A percentile compares a stretch with the other conserved stretches of the same genome.
phyloP scores from a whole-genome alignment of 2,113 vertebrate species.

The Sturnira hondurensis region DNA sequence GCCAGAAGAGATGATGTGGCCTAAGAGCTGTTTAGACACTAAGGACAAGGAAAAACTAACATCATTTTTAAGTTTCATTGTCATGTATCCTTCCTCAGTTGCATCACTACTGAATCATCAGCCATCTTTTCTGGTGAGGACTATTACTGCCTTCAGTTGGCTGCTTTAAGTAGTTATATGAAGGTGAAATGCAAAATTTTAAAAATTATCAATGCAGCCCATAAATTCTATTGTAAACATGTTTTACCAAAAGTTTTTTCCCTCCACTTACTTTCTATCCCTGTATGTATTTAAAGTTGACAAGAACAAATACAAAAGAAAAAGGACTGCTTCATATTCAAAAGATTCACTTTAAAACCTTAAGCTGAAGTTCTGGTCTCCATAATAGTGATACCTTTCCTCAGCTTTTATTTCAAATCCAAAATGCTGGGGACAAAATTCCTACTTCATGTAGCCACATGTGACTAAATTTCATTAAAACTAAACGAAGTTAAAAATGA shows the following conservation, averaged over 20 bases:
- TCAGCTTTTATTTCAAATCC: not conserved
- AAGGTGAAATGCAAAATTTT: not conserved
- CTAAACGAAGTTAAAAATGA: not conserved
- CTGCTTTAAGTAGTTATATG: not conserved
- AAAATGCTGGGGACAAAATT: not conserved
- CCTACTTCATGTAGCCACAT: not conserved
- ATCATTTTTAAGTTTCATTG: not conserved
- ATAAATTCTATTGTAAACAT: not conserved
- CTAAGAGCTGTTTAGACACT: not conserved
- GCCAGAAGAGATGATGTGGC: not conserved
- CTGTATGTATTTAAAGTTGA: not conserved
- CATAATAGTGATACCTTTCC: not conserved
- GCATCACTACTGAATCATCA: not conserved
- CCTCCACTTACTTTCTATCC: not conserved
- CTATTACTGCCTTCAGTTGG: not conserved
- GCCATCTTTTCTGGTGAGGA: not conserved
- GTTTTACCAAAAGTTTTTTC: not conserved
- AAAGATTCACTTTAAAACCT: not conserved
- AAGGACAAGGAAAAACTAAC: not conserved
- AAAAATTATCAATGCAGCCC: not conserved
- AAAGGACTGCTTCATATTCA: not conserved
- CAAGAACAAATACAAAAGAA: conserved; percentile 29
- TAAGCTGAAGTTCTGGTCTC: not conserved
- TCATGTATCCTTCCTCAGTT: not conserved
- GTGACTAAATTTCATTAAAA: not conserved